Percentiles rank a stretch among this genome's conserved stretches.
Conservation (phyloP, 2,888 invertebrate genomes). For the Caenorhabditis sp. region DNA sequence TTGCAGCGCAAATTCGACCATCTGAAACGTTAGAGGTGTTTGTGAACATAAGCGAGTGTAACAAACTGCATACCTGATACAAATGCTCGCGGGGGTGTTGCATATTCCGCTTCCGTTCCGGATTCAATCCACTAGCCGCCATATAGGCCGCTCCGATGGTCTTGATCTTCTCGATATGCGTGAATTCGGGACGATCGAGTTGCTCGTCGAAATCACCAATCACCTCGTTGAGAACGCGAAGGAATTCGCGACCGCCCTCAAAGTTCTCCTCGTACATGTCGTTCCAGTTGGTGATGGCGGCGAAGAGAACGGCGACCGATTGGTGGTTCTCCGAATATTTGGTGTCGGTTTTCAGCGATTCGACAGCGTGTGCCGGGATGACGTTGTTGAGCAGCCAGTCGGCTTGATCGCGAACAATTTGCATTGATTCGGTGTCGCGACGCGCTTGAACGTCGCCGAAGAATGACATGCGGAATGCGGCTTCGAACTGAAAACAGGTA, state of each 20-base stretch:
- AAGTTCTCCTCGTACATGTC: slow-evolving; percentile 98
- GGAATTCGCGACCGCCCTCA: slow-evolving; percentile 88
- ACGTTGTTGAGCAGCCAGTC: slow-evolving; percentile 96
- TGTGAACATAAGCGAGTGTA: too few relatives aligned
- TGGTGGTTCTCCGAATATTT: slow-evolving; percentile 75
- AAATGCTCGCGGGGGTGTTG: slow-evolving; percentile 68
- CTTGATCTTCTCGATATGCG: slow-evolving; percentile 91
- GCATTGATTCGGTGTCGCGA: slow-evolving; percentile 85
- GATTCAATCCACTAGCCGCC: slow-evolving; percentile 94
- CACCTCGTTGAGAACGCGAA: slow-evolving; percentile 88
- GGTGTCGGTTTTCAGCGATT: slow-evolving; percentile 88
- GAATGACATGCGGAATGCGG: slow-evolving; percentile 89
- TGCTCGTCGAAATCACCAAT: slow-evolving; percentile 95
- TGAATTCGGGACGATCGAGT: slow-evolving; percentile 77
- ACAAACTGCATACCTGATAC: too few relatives aligned
- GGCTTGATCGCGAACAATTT: slow-evolving; percentile 87
- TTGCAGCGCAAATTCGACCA: slow-evolving; percentile 91
- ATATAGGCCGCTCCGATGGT: slow-evolving; percentile 82
- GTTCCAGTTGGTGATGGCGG: slow-evolving; percentile 93
- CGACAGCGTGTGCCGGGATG: slow-evolving; percentile 92
- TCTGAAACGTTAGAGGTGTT: too few relatives aligned
- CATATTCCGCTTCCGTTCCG: slow-evolving; percentile 78
- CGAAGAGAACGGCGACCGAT: slow-evolving; percentile 81
- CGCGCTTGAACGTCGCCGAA: slow-evolving; percentile 90
- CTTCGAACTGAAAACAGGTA: slow-evolving; percentile 79